Evolutionary conservation across 2,797 vertebrate species (phyloP).

Genomic region (Australoheros facetus): DNA sequence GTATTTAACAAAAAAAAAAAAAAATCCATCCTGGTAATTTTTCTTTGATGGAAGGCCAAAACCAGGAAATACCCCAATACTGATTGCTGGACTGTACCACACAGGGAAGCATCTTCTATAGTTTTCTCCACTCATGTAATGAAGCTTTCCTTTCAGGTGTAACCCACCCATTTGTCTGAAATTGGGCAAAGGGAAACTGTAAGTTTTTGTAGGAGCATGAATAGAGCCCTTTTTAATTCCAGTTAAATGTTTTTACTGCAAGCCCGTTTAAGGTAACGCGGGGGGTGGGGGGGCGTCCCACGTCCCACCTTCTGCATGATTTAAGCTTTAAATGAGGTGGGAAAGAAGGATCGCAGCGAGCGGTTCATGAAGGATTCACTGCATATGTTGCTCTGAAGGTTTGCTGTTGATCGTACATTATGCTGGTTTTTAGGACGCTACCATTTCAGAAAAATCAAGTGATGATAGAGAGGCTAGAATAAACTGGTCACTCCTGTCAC

Average conservation of each 20-base stretch:
- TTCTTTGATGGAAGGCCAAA: not conserved
- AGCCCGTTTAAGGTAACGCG: conserved; percentile 26
- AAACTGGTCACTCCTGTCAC: accelerated
- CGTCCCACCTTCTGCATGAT: conserved; percentile 36
- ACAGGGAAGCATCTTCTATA: not conserved
- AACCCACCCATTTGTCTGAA: not conserved
- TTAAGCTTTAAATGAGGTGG: conserved; percentile 20
- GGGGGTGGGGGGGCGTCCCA: too few relatives aligned
- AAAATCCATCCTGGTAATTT: not conserved
- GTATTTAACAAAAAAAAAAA: not conserved
- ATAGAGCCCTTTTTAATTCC: not conserved
- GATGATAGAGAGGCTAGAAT: not conserved
- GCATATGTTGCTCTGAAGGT: not conserved
- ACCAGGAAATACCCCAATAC: not conserved
- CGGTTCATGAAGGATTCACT: not conserved
- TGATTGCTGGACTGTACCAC: not conserved
- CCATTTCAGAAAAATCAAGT: too few relatives aligned
- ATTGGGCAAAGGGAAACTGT: too few relatives aligned
- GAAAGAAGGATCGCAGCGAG: not conserved
- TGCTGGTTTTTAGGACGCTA: not conserved
- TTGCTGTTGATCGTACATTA: not conserved
- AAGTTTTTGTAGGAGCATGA: not conserved
- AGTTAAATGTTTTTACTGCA: conserved; percentile 3
- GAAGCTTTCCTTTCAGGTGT: not conserved
- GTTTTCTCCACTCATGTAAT: not conserved